A percentile compares a stretch with the other conserved stretches of the same genome.
Conservation (phyloP, 2,797 vertebrate genomes). For the Gallinago solitaria region DNA sequence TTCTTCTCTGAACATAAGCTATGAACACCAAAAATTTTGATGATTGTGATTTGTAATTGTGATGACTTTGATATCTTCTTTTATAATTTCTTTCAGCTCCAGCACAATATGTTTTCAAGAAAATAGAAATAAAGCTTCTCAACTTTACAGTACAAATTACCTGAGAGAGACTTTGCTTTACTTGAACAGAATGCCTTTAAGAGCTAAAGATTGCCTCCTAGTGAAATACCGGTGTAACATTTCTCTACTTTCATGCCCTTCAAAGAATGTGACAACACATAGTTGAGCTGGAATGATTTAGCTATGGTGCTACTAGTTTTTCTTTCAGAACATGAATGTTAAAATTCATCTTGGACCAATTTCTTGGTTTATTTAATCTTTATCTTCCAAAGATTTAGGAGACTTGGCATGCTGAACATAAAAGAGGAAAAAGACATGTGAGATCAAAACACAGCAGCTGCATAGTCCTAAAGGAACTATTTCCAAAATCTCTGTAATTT, state of each 20-base stretch:
- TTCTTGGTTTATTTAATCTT: not conserved
- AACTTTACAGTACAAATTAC: not conserved
- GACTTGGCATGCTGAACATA: not conserved
- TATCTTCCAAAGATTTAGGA: not conserved
- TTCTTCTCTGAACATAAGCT: not conserved
- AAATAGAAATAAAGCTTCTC: not conserved
- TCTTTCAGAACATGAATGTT: not conserved
- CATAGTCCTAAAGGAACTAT: not conserved
- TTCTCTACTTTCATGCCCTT: not conserved
- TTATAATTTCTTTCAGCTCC: not conserved
- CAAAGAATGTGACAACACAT: not conserved
- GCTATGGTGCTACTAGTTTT: not conserved
- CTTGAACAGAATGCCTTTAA: not conserved
- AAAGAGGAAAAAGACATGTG: not conserved
- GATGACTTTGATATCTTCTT: not conserved
- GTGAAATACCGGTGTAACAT: not conserved
- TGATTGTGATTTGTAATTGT: not conserved
- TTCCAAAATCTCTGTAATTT: not conserved
- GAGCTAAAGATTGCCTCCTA: not conserved
- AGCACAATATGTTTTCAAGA: not conserved
- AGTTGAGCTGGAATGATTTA: not conserved
- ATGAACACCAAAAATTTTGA: not conserved
- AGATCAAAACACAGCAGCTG: not conserved
- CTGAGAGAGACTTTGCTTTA: not conserved
- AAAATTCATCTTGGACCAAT: not conserved